Conservation (phyloP, 2,113 vertebrate species). For the Heptranchias perlo region DNA sequence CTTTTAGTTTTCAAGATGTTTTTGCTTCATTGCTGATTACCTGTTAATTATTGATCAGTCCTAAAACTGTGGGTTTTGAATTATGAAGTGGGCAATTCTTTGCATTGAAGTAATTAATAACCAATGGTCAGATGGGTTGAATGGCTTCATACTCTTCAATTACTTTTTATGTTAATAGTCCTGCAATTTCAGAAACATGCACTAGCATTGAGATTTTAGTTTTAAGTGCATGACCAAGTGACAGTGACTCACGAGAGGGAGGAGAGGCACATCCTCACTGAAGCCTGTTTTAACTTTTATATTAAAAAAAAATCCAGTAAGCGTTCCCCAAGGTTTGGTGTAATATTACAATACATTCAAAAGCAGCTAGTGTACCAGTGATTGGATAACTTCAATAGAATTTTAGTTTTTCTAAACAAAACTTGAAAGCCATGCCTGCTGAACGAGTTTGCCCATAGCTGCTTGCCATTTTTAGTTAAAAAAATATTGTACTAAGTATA, state of each 20-base stretch:
- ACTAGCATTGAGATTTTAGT: neutral
- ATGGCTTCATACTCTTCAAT: neutral
- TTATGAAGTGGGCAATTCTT: neutral
- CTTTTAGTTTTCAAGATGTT: neutral
- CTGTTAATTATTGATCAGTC: neutral
- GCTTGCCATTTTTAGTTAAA: neutral
- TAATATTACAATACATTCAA: neutral
- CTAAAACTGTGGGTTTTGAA: neutral
- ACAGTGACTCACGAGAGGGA: neutral
- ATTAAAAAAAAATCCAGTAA: no score
- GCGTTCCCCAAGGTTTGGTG: no score
- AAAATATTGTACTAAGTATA: neutral
- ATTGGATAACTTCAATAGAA: neutral
- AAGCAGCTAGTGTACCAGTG: neutral
- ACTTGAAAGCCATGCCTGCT: neutral
- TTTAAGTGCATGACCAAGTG: neutral
- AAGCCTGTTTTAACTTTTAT: neutral
- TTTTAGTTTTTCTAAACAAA: neutral
- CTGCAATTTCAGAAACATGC: no score
- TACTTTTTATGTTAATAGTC: neutral
- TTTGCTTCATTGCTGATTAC: neutral
- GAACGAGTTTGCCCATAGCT: neutral
- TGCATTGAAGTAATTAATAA: neutral
- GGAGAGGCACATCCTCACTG: neutral
- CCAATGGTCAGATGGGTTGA: neutral